Conservation (phyloP, 2,113 vertebrate genomes). For the Equus przewalskii region DNA sequence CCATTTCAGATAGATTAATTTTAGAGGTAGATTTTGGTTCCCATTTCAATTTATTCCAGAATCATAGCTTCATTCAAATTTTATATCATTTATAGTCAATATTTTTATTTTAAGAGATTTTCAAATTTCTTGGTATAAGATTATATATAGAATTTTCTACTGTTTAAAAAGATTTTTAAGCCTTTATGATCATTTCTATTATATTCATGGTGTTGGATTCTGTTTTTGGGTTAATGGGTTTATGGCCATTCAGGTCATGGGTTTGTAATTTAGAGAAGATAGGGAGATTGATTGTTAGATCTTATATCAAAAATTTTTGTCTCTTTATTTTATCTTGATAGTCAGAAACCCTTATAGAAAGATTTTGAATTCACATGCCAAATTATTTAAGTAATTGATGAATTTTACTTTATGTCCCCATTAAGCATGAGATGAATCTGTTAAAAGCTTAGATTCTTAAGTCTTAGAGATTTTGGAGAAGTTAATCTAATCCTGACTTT, state of each 20-base stretch:
- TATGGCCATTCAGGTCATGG: neutral
- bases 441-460: neutral
- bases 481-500: neutral
- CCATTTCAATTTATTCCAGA: neutral
- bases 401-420: neutral
- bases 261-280: neutral
- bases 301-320: neutral
- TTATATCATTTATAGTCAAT: neutral
- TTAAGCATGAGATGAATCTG: neutral
- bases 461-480: neutral
- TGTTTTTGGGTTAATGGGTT: neutral
- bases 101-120: conserved; percentile 41
- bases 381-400: neutral
- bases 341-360: neutral
- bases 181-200: neutral
- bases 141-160: neutral
- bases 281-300: neutral
- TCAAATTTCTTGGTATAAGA: neutral
- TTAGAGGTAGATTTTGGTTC: neutral
- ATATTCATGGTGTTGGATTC: neutral
- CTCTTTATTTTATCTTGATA: conserved; percentile 28
- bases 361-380: conserved; percentile 9
- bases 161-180: neutral
- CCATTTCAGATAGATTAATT: neutral
- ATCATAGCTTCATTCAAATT: neutral